A percentile compares a stretch with the other conserved stretches of the same genome.
phyloP scores from a whole-genome alignment of 2,797 vertebrate genomes.

The Odontamblyopus rebecca region DNA sequence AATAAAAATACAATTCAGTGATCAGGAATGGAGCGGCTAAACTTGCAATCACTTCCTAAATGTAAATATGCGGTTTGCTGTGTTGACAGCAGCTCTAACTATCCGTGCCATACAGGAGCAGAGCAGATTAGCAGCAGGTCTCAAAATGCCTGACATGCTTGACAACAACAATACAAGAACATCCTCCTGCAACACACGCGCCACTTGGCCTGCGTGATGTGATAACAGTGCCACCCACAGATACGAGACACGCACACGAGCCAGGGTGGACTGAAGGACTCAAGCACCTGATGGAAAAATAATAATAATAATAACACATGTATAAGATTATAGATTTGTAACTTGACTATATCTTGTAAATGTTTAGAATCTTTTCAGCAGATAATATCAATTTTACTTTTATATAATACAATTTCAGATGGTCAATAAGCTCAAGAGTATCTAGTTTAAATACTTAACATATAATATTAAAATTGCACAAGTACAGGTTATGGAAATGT shows the following conservation, averaged over 20 bases:
- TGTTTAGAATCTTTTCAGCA: neutral
- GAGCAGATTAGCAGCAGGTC: slow-evolving; percentile 56
- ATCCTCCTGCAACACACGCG: slow-evolving; percentile 51
- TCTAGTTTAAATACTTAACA: too few species aligned
- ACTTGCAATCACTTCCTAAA: neutral
- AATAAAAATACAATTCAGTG: neutral
- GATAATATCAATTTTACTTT: neutral
- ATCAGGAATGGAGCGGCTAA: neutral
- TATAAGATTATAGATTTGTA: too few species aligned
- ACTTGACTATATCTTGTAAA: too few species aligned
- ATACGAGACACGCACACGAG: slow-evolving; percentile 43
- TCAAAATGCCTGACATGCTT: slow-evolving; percentile 45
- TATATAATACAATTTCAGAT: neutral
- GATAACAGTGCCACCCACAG: slow-evolving; percentile 49
- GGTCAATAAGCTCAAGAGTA: too few species aligned
- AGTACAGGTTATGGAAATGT: too few species aligned
- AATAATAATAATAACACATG: too few species aligned
- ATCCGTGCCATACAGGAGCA: slow-evolving; percentile 44
- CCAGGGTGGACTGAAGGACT: neutral
- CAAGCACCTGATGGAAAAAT: too few species aligned
- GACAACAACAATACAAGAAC: slow-evolving; percentile 63
- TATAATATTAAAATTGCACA: too few species aligned
- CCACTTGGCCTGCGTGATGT: slow-evolving; percentile 51
- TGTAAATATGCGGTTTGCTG: slow-evolving; percentile 15
- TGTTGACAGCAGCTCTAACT: slow-evolving; percentile 50